Percentiles rank a stretch among this genome's conserved stretches.
phyloP scores from a whole-genome alignment of 37 sponge, comb jelly and placozoan genomes.

The Mnemiopsis leidyi region DNA sequence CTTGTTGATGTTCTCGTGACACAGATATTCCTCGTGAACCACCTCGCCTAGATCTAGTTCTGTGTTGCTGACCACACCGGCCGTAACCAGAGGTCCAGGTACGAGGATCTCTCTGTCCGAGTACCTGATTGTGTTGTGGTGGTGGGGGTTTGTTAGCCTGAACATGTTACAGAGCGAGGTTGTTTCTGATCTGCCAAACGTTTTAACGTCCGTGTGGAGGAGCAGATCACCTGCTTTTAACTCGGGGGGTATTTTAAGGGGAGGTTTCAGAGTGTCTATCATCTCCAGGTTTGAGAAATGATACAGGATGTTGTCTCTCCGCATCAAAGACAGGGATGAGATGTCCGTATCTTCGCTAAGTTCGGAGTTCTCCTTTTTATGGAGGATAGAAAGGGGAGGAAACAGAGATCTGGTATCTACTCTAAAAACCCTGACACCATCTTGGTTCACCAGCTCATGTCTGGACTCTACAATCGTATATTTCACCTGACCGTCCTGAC shows the following conservation, averaged over 20 bases:
- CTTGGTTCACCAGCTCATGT: constrained; percentile 66
- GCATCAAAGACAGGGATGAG: background rate
- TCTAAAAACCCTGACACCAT: constrained; percentile 24
- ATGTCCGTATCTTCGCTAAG: background rate
- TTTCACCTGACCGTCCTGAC: background rate
- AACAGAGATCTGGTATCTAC: constrained; percentile 67
- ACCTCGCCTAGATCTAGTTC: constrained; percentile 66
- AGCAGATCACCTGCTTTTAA: constrained; percentile 66
- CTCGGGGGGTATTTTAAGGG: background rate
- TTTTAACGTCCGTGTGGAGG: constrained; percentile 53
- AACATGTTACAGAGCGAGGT: constrained; percentile 61
- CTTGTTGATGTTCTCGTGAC: constrained; percentile 63
- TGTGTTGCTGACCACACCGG: constrained; percentile 59
- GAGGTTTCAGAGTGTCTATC: no score
- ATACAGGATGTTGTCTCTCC: background rate
- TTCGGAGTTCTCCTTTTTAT: background rate
- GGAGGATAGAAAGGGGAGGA: background rate
- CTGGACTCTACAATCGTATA: constrained; percentile 59
- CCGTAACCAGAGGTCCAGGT: constrained; percentile 68
- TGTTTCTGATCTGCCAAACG: constrained; percentile 25
- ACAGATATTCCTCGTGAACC: constrained; percentile 56
- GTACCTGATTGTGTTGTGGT: constrained; percentile 67
- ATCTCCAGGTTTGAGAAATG: background rate
- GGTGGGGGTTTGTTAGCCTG: constrained; percentile 67
- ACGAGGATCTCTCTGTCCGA: constrained; percentile 65